Evolutionary conservation across 23 tunicate genomes (phyloP), one percentile per base, ranked within the genome.

Genomic region (Corella eumyota): DNA sequence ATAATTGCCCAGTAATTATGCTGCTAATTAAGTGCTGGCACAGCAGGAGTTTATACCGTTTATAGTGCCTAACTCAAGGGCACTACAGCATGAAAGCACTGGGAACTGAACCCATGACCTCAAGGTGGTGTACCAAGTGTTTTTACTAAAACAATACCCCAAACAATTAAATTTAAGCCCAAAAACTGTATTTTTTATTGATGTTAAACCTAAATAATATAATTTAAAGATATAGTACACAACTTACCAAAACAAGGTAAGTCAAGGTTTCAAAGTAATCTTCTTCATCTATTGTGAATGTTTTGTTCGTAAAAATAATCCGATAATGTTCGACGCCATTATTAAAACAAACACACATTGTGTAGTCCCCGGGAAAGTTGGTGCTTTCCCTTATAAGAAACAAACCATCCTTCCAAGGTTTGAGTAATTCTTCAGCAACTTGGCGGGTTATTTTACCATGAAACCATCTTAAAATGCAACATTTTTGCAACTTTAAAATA

Each of bases 401-500:
- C 29, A 78, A 45, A 30, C 96, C 96, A 33, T 88, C 73, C 21
- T 36, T 46, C 2, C 88, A 77, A 6, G 96, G 96, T 1, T 55
- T 45, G 5, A 88, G 72, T 1, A 88, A 51, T 1, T 79, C 77
- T 68, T 88, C 96, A 0, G 96, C 96, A 22, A 25, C 31, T 13
- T 2, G 32, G 47, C 96, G 70, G 4, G 88, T 49, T 24, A 88
- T 88, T 67, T 88, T 88, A 20, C 96, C 96, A 52, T 88, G 96
- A 68, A 88, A 88, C 96, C 96, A 88, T 15, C 96, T 88, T 34
- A 22, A 36, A n/a, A n/a, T n/a, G n/a, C n/a, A n/a, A n/a, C n/a
- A n/a, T n/a, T n/a, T n/a, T n/a, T n/a, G n/a, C n/a, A n/a, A n/a
- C n/a, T n/a, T n/a, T n/a, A n/a, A n/a, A n/a, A n/a, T n/a, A n/a